Evolutionary conservation across 2,797 vertebrate genomes (phyloP).

Genomic region (Poeciliopsis paucimaculata): DNA sequence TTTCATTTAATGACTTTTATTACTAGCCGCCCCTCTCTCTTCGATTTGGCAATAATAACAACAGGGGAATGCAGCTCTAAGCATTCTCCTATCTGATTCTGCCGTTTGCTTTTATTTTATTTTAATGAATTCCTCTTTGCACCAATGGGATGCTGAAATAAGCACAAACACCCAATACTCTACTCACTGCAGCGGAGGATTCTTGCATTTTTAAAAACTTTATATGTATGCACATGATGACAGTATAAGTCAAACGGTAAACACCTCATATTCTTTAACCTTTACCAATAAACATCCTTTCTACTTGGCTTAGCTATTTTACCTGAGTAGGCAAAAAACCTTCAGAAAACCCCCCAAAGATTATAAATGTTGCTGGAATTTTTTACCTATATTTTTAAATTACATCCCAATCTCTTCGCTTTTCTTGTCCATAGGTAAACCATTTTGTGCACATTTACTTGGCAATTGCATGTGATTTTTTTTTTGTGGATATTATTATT

Average conservation of each 20-base stretch:
- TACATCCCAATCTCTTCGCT: not conserved
- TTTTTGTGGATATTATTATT: not conserved
- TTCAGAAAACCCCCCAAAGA: slow-evolving; percentile 52
- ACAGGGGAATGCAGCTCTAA: slow-evolving; percentile 78
- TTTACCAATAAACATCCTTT: slow-evolving; percentile 50
- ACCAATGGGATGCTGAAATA: slow-evolving; percentile 79
- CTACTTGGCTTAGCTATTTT: slow-evolving; percentile 60
- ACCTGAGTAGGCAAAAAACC: slow-evolving; percentile 51
- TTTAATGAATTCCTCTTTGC: slow-evolving; percentile 80
- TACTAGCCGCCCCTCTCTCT: slow-evolving; percentile 70
- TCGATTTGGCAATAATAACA: slow-evolving; percentile 82
- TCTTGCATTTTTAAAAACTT: slow-evolving; percentile 18
- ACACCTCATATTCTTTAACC: slow-evolving; percentile 51
- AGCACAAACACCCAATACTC: slow-evolving; percentile 68
- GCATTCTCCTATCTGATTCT: slow-evolving; percentile 74
- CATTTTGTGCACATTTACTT: not conserved
- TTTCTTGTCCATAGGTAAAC: not conserved
- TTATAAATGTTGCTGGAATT: slow-evolving; percentile 28
- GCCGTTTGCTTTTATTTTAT: slow-evolving; percentile 60
- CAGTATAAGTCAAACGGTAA: slow-evolving; percentile 25
- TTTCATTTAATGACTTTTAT: slow-evolving; percentile 82
- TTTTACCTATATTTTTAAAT: not conserved
- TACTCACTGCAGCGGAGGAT: slow-evolving; percentile 60
- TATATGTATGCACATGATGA: slow-evolving; percentile 13
- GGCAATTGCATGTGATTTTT: not conserved